Evolutionary conservation across 2,888 invertebrate species (phyloP).

Genomic region (Teleogryllus oceanicus): DNA sequence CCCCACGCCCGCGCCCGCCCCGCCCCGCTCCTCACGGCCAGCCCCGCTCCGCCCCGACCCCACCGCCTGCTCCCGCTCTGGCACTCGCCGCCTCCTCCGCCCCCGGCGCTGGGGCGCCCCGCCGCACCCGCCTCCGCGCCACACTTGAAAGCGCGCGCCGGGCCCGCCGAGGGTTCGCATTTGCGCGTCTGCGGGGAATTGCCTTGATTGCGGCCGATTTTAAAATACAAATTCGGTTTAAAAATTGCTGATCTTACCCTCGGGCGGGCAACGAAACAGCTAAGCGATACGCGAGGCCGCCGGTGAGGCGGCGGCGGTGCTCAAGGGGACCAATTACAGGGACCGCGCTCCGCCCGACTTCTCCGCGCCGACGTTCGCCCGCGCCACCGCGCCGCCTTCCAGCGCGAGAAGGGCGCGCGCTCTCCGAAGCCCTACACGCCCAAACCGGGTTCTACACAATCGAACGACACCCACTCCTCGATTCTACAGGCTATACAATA

Average conservation of each 20-base stretch:
- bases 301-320: not conserved
- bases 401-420: too few species aligned
- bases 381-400: too few species aligned
- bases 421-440: too few species aligned
- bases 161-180: not conserved
- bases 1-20: not conserved
- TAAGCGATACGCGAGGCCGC: not conserved
- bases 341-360: not conserved
- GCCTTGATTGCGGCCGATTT: conserved; percentile 9
- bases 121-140: not conserved
- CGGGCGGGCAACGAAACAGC: not conserved
- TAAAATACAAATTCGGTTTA: conserved; percentile 3
- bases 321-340: not conserved
- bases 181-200: conserved; percentile 3
- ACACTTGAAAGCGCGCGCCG: conserved; percentile 3
- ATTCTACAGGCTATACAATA: too few species aligned
- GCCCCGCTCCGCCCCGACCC: not conserved
- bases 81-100: not conserved
- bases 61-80: not conserved
- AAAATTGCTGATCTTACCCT: conserved; percentile 4
- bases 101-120: not conserved
- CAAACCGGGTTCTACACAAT: too few species aligned
- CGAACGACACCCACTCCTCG: too few species aligned
- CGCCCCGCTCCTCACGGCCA: not conserved
- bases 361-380: not conserved